These are phyloP conservation scores for Montifringilla adamsi DNA, from an alignment of 2,113 vertebrate genomes.

Conservation along the genomic window DNA sequence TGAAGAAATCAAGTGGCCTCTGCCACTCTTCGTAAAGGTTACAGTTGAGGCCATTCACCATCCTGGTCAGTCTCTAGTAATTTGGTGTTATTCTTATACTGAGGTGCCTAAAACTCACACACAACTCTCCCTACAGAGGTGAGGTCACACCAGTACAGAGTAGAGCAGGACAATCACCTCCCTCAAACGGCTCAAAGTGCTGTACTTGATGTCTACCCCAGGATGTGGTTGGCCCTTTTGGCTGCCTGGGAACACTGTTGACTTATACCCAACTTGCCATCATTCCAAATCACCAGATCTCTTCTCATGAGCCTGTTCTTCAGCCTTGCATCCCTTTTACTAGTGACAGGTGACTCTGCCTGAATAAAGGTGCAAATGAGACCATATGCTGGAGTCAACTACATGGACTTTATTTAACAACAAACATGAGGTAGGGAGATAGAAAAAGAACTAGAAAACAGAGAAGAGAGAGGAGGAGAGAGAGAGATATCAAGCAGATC, in stretches of 20 bases:
- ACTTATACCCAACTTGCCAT: neutral
- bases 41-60: neutral
- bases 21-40: neutral
- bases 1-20: neutral
- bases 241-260: neutral
- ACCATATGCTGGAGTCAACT: neutral
- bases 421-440: neutral
- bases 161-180: neutral
- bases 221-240: neutral
- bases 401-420: neutral
- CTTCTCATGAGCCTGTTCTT: neutral
- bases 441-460: neutral
- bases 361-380: neutral
- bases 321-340: neutral
- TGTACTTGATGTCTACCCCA: neutral
- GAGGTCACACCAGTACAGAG: neutral
- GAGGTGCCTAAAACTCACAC: neutral
- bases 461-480: no score
- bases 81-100: neutral
- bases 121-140: neutral
- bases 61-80: neutral
- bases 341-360: neutral
- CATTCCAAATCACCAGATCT: neutral
- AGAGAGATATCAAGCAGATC: neutral
- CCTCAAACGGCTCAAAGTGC: neutral